Evolutionary conservation across 2,797 vertebrate species (phyloP), one percentile per base, ranked within the genome.

Genomic region (Smutsia gigantea): DNA sequence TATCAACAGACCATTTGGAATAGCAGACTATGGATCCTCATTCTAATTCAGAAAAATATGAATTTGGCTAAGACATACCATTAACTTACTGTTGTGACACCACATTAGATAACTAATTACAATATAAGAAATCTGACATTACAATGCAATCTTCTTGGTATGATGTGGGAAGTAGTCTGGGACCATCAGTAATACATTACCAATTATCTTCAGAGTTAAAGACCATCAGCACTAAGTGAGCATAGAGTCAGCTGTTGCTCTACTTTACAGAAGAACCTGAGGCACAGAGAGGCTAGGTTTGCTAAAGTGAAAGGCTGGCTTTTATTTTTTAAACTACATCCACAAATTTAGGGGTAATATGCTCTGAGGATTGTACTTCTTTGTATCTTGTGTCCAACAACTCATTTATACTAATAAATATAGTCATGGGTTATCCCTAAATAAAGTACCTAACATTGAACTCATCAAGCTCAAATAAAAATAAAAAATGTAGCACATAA

Each of bases 391-490:
- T 74, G 82, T 91, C 37, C 81, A 91, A 84, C 27, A 87, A 75
- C 29, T 87, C 25, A 37, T 63, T 77, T 88, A 68, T 82, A 53
- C 49, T 74, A 88, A 92, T 49, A 92, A 51, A 87, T 23, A 85
- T 21, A 93, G 63, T 68, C 84, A 85, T 4, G 84, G 55, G 37
- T 81, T 90, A 61, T 93, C 55, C 34, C 21, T 27, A 97, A 97
- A 91, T 83, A 97, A 97, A 95, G 95, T 79, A 87, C 15, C 34
- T 93, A 94, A 39, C 31, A 88, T 87, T 87, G 78, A 91, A 46
- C n/a, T 93, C 25, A 69, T 86, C 51, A 81, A 90, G 46, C 23
- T 93, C 37, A 84, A 5, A 74, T 59, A 66, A 69, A 92, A 87
- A 93, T n/a, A 75, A 79, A 93, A 97, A 75, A 90, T 79, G 5